phyloP scores from a whole-genome alignment of 2,888 invertebrate species.

The Drosophila leonis region DNA sequence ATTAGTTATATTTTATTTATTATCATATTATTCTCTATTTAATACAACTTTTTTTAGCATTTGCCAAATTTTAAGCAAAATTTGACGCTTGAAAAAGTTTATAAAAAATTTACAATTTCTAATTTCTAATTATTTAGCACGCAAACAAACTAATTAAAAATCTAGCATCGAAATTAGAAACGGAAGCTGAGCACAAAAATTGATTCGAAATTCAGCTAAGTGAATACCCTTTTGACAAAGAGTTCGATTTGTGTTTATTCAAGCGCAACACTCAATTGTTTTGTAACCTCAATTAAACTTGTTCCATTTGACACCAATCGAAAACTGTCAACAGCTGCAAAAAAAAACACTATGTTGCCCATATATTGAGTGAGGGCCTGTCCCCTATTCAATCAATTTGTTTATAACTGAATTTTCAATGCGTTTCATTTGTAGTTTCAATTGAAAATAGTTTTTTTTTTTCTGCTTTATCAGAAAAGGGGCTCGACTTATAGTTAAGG shows the following conservation, averaged over 20 bases:
- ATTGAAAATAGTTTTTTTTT: constrained; percentile 22
- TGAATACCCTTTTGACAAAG: neutral
- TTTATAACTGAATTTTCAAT: constrained; percentile 58
- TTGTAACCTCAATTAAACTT: constrained; percentile 69
- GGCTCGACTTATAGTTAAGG: constrained; percentile 37
- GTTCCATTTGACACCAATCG: constrained; percentile 64
- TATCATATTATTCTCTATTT: too few relatives aligned
- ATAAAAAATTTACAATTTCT: neutral
- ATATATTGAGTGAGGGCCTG: constrained; percentile 32
- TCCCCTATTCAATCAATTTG: constrained; percentile 48
- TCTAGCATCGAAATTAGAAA: neutral
- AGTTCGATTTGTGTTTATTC: constrained; percentile 22
- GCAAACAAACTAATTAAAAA: neutral
- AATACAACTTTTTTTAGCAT: too few relatives aligned
- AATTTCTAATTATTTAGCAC: neutral
- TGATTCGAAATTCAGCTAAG: constrained; percentile 5
- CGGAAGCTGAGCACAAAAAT: constrained; percentile 3
- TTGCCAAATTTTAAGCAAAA: too few relatives aligned
- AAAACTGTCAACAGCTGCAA: constrained; percentile 37
- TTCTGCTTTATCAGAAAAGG: constrained; percentile 24
- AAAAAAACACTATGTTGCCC: neutral
- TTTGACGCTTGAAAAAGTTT: too few relatives aligned
- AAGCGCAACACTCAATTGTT: constrained; percentile 59
- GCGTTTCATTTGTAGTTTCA: constrained; percentile 28
- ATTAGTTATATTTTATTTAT: too few relatives aligned